Evolutionary conservation across 35 echinoderm and acorn worm genomes (phyloP).

Genomic region (Amphiura filiformis): DNA sequence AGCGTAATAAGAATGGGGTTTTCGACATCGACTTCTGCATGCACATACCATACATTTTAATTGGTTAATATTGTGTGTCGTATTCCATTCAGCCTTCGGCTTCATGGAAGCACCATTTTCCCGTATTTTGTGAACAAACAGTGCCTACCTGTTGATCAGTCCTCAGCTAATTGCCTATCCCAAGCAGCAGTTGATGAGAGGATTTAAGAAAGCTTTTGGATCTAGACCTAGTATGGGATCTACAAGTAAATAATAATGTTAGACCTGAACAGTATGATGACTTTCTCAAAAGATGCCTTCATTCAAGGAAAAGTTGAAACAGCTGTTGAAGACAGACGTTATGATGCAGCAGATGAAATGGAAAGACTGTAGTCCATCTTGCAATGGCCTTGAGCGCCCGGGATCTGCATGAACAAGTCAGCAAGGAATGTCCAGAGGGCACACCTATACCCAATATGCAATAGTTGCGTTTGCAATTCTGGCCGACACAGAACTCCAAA

Average conservation of each 20-base stretch:
- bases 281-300: conserved; percentile 20
- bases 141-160: neutral
- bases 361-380: conserved; percentile 3
- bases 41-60: too few species aligned
- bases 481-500: neutral
- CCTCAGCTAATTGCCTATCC: neutral
- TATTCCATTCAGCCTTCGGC: too few species aligned
- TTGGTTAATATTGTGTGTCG: too few species aligned
- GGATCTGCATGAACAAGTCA: conserved; percentile 27
- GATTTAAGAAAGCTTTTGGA: too few species aligned
- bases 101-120: too few species aligned
- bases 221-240: conserved; percentile 13
- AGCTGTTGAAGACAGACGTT: conserved; percentile 25
- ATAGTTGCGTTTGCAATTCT: conserved; percentile 28
- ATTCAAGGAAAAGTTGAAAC: conserved; percentile 20
- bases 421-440: conserved; percentile 18
- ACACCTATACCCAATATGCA: conserved; percentile 11
- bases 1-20: too few species aligned
- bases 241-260: neutral
- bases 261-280: conserved; percentile 28
- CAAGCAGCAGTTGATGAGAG: neutral
- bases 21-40: too few species aligned
- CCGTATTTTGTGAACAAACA: too few species aligned
- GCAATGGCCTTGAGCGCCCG: conserved; percentile 18
- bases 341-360: conserved; percentile 9